These are phyloP conservation scores for Pipistrellus kuhlii DNA, from an alignment of 2,797 vertebrate species.

Conservation along the genomic window DNA sequence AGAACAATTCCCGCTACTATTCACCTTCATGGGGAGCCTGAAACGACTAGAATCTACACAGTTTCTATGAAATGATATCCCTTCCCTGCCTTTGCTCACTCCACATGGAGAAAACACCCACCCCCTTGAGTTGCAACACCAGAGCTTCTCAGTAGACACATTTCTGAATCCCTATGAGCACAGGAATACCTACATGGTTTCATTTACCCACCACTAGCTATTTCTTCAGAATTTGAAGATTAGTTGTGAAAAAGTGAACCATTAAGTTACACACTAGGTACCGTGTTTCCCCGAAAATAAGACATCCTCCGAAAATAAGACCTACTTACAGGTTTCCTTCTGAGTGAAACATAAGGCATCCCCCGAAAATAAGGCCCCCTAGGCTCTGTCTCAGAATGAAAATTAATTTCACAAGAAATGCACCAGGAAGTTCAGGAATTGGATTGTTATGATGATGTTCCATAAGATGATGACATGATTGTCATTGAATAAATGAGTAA, in stretches of 20 bases:
- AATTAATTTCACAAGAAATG: too few relatives aligned
- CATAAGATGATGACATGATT: too few relatives aligned
- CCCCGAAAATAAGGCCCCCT: too few relatives aligned
- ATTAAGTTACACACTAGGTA: background rate
- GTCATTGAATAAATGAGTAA: too few relatives aligned
- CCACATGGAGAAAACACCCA: conserved; percentile 18
- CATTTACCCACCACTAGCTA: conserved; percentile 9
- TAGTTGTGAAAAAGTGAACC: conserved; percentile 42
- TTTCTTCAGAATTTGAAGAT: conserved; percentile 41
- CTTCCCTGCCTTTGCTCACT: conserved; percentile 43
- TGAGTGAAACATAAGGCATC: too few relatives aligned
- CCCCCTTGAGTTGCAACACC: background rate
- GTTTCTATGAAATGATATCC: conserved; percentile 54
- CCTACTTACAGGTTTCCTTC: too few relatives aligned
- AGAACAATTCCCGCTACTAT: conserved; percentile 70
- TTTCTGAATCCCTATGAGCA: conserved; percentile 45
- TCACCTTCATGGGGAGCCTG: conserved; percentile 66
- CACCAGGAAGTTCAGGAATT: too few relatives aligned
- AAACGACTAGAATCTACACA: conserved; percentile 18
- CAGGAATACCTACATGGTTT: conserved; percentile 5
- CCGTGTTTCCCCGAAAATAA: too few relatives aligned
- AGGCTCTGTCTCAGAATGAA: too few relatives aligned
- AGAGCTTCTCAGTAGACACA: conserved; percentile 17
- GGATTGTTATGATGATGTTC: too few relatives aligned
- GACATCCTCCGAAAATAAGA: too few relatives aligned